Conservation (phyloP, 2,113 vertebrate genomes). For the Tetrax tetrax region DNA sequence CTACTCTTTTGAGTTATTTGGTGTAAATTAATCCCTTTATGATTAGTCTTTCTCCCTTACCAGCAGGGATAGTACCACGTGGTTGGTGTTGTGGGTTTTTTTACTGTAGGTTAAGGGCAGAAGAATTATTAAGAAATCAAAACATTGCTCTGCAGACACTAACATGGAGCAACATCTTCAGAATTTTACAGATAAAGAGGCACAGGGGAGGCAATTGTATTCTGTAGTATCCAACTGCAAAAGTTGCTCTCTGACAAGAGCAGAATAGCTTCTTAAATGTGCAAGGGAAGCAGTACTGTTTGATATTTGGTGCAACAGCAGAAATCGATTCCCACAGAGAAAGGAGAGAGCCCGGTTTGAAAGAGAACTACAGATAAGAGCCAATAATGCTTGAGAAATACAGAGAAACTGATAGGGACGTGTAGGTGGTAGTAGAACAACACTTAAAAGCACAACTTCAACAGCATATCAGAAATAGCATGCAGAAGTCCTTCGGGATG, state of each 20-base stretch:
- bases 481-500: not conserved
- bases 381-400: not conserved
- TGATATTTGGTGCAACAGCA: conserved; percentile 35
- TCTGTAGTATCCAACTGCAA: not conserved
- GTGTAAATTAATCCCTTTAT: not conserved
- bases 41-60: not conserved
- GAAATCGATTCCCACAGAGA: conserved; percentile 39
- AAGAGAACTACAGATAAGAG: not conserved
- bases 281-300: conserved; percentile 20
- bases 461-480: not conserved
- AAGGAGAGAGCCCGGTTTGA: not conserved
- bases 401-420: not conserved
- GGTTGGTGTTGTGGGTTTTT: not conserved
- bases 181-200: not conserved
- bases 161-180: not conserved
- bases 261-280: conserved; percentile 38
- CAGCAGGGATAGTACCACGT: not conserved
- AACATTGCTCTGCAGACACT: not conserved
- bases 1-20: not conserved
- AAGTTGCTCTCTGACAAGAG: not conserved
- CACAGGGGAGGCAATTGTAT: not conserved
- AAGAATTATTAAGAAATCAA: not conserved
- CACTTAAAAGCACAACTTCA: not conserved
- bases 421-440: not conserved
- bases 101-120: not conserved